These are phyloP conservation scores for Masnerella sp. DNA, from an alignment of 2,888 invertebrate genomes.

Conservation along the genomic window DNA sequence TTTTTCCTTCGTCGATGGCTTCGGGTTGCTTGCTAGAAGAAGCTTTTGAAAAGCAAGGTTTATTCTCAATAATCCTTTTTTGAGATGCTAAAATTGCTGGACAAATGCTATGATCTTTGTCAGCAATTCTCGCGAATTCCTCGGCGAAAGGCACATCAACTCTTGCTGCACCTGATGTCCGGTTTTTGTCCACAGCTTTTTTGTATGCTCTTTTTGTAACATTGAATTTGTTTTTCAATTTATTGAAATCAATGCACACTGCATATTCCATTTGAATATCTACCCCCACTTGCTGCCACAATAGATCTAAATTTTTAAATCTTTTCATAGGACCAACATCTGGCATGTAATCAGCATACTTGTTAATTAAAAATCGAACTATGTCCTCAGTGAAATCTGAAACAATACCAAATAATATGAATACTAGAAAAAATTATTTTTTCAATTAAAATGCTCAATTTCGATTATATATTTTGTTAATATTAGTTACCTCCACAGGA, in stretches of 20 bases:
- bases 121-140: not conserved
- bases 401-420: no score
- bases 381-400: not conserved
- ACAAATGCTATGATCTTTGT: not conserved
- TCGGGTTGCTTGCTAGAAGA: not conserved
- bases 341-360: not conserved
- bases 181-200: conserved; percentile 2
- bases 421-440: not conserved
- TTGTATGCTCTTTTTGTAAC: not conserved
- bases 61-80: not conserved
- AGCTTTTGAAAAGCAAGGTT: not conserved
- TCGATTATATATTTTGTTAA: not conserved
- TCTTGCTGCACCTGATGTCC: not conserved
- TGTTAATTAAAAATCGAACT: not conserved
- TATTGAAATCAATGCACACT: not conserved
- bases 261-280: not conserved
- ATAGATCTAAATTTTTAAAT: not conserved
- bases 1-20: no score
- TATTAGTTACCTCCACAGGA: not conserved
- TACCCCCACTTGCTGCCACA: not conserved
- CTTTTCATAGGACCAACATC: not conserved
- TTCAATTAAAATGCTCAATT: not conserved
- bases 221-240: not conserved
- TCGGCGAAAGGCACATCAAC: not conserved
- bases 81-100: not conserved